Base-by-base conservation (phyloP, 1,140 invertebrate genomes). In the Planococcus citri region DNA sequence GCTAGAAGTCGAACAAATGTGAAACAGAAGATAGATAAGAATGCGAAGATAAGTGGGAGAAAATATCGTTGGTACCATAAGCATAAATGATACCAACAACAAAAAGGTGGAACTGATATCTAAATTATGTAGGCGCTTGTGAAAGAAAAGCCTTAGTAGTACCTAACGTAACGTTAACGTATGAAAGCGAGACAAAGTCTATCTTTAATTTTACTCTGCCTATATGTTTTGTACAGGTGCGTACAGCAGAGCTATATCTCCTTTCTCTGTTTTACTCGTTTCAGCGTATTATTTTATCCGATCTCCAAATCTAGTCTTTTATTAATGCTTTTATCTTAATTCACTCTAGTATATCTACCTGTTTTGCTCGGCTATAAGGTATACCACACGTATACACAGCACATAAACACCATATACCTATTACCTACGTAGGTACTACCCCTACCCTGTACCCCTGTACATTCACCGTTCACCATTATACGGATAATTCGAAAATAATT, bases 401-500 rank as follows among this genome's bases (percentile, higher is more conserved):
- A n/a, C n/a, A n/a, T n/a, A n/a, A n/a, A n/a, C n/a, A n/a, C n/a
- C n/a, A n/a, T n/a, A n/a, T n/a, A n/a, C n/a, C n/a, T n/a, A n/a
- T n/a, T n/a, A n/a, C n/a, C n/a, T n/a, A n/a, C n/a, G n/a, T n/a
- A n/a, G n/a, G n/a, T n/a, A n/a, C n/a, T n/a, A n/a, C n/a, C n/a
- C n/a, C n/a, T n/a, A n/a, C n/a, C n/a, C n/a, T n/a, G n/a, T n/a
- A n/a, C 3, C 41, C 41, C 41, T 17, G 41, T 51, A 51, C 14
- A 37, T n/a, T n/a, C n/a, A 14, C 41, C 12, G 41, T 51, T 51
- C 41, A 20, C 41, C 17, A 17, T 51, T 51, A 9, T 51, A 51
- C 41, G 41, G 41, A 51, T 51, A 51, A 51, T 51, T 51, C 41
- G 41, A 51, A 51, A 51, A 51, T 51, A 51, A 51, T 51, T 51